These are phyloP conservation scores for Entelurus aequoreus DNA, from an alignment of 2,113 vertebrate species.

Conservation along the genomic window DNA sequence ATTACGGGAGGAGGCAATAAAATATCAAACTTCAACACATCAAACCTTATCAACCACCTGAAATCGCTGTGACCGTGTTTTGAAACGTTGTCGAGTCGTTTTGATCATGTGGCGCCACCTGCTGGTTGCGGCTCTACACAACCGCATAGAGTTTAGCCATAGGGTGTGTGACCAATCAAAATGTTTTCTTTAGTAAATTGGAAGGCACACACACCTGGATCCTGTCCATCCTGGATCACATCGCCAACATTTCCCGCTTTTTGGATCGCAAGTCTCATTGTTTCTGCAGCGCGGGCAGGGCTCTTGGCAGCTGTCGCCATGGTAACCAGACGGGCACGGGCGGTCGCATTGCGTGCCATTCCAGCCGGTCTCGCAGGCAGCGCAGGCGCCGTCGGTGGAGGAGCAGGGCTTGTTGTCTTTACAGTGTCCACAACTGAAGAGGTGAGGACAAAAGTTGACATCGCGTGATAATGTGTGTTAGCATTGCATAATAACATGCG, in stretches of 20 bases:
- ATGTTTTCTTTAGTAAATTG: not conserved
- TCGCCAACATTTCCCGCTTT: slow-evolving; percentile 74
- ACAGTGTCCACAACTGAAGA: slow-evolving; percentile 83
- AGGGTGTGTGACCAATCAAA: no score
- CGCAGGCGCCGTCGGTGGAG: slow-evolving; percentile 76
- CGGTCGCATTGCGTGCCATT: slow-evolving; percentile 80
- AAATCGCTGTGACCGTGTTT: no score
- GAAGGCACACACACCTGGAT: slow-evolving; percentile 62
- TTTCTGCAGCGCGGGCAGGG: slow-evolving; percentile 76
- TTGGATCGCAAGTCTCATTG: slow-evolving; percentile 72
- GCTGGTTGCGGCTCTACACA: no score
- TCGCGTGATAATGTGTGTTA: no score
- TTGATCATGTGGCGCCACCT: no score
- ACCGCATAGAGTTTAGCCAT: no score
- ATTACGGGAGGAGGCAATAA: no score
- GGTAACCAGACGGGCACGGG: slow-evolving; percentile 70
- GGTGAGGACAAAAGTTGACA: not conserved
- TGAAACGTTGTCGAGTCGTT: no score
- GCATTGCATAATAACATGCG: no score
- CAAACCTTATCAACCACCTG: no score
- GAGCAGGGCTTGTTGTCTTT: slow-evolving; percentile 72
- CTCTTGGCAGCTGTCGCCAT: slow-evolving; percentile 77
- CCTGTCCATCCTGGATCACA: slow-evolving; percentile 85
- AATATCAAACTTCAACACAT: no score
- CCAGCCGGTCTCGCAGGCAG: slow-evolving; percentile 83